phyloP scores from a whole-genome alignment of 2,888 invertebrate genomes.

The Troilus luridus region DNA sequence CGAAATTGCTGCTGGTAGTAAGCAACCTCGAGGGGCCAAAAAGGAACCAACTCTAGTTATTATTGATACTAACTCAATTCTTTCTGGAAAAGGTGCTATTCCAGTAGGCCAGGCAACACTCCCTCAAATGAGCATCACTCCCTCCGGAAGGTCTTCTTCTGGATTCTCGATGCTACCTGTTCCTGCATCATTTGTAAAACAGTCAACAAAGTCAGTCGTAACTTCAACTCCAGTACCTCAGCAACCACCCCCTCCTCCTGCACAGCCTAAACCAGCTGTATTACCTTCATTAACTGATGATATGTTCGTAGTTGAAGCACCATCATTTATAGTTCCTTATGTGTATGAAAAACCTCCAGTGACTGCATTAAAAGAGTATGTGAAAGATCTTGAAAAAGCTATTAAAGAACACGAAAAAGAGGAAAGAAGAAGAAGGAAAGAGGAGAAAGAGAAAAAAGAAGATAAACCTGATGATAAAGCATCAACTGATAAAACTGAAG shows the following conservation, averaged over 20 bases:
- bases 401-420: slow-evolving; percentile 65
- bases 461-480: slow-evolving; percentile 55
- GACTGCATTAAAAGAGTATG: slow-evolving; percentile 82
- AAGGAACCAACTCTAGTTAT: slow-evolving; percentile 84
- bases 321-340: slow-evolving; percentile 93
- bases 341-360: slow-evolving; percentile 92
- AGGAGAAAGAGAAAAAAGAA: slow-evolving; percentile 67
- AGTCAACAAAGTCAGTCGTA: neutral
- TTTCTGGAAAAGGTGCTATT: slow-evolving; percentile 76
- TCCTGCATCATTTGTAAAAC: slow-evolving; percentile 58
- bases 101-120: slow-evolving; percentile 67
- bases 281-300: slow-evolving; percentile 90
- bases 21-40: slow-evolving; percentile 72
- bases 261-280: slow-evolving; percentile 73
- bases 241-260: slow-evolving; percentile 66
- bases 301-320: slow-evolving; percentile 93
- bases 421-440: slow-evolving; percentile 72
- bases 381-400: slow-evolving; percentile 74
- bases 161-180: slow-evolving; percentile 64
- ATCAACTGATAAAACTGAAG: slow-evolving; percentile 57
- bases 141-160: slow-evolving; percentile 36
- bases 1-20: slow-evolving; percentile 78
- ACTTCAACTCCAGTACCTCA: slow-evolving; percentile 53
- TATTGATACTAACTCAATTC: slow-evolving; percentile 82
- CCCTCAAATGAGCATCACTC: slow-evolving; percentile 63